These are phyloP conservation scores for Pluvianellus socialis DNA, from an alignment of 2,113 vertebrate species.

Conservation along the genomic window DNA sequence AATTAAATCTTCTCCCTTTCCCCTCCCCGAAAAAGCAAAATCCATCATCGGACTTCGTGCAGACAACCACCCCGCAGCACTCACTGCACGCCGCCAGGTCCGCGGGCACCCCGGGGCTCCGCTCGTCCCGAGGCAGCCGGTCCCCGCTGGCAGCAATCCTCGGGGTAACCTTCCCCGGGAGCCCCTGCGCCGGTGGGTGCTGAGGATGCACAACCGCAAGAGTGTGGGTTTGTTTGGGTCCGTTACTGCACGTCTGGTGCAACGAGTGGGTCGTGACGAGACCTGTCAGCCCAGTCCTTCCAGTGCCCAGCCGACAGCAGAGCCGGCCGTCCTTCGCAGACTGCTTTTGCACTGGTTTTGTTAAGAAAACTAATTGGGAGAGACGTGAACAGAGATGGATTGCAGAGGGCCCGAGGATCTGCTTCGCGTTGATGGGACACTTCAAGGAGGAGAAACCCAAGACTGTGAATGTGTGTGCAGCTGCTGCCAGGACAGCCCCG, in stretches of 20 bases:
- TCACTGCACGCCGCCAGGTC: too few relatives aligned
- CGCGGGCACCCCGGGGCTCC: too few relatives aligned
- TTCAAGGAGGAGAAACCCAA: neutral
- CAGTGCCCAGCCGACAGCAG: neutral
- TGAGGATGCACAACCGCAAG: neutral
- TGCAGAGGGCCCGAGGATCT: neutral
- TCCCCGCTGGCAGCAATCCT: neutral
- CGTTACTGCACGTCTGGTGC: neutral
- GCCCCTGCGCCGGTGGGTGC: fast-evolving
- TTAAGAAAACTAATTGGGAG: neutral
- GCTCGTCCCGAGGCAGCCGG: too few relatives aligned
- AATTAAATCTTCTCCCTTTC: neutral
- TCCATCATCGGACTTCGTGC: neutral
- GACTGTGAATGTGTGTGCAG: fast-evolving
- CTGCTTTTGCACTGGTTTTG: neutral
- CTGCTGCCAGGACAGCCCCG: neutral
- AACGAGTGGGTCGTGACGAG: neutral
- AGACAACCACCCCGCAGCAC: neutral
- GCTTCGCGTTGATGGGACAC: neutral
- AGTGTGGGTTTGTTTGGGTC: neutral
- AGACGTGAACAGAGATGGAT: neutral
- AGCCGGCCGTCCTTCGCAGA: neutral
- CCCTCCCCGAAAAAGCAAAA: neutral
- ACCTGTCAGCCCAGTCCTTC: neutral
- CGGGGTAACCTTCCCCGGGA: too few relatives aligned